Conservation (phyloP, 2,113 vertebrate species). For the Ariopsis seemanni region DNA sequence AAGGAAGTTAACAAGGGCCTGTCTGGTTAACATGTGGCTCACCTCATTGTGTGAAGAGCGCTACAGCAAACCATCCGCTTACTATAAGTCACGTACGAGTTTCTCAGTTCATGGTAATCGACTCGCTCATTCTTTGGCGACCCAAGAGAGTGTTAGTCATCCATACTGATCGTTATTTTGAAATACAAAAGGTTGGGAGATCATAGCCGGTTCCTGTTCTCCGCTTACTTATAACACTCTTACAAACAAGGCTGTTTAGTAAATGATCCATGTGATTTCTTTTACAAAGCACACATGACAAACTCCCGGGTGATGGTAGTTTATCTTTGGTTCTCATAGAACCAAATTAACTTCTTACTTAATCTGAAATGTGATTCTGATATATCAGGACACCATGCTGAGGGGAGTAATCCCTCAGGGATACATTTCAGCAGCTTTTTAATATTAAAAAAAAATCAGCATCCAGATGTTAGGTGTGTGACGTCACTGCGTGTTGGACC, state of each 20-base stretch:
- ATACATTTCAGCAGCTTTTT: not conserved
- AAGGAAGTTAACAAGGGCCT: not conserved
- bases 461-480: not conserved
- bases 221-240: too few species aligned
- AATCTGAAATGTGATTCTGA: not conserved
- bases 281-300: not conserved
- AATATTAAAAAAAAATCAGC: too few species aligned
- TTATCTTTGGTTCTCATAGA: not conserved
- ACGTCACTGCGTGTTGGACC: not conserved
- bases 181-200: not conserved
- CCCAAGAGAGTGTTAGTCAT: not conserved
- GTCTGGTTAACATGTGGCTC: not conserved
- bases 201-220: too few species aligned
- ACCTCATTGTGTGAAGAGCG: not conserved
- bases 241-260: too few species aligned
- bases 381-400: not conserved
- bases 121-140: not conserved
- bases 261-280: not conserved
- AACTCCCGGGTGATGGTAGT: not conserved
- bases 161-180: not conserved
- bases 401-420: not conserved
- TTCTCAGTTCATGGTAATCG: not conserved
- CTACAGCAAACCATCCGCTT: constrained; percentile 28
- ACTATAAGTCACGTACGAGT: constrained; percentile 42
- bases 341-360: too few species aligned